These are phyloP conservation scores for Lochmaea capreae DNA, from an alignment of 2,888 invertebrate genomes.

Conservation along the genomic window DNA sequence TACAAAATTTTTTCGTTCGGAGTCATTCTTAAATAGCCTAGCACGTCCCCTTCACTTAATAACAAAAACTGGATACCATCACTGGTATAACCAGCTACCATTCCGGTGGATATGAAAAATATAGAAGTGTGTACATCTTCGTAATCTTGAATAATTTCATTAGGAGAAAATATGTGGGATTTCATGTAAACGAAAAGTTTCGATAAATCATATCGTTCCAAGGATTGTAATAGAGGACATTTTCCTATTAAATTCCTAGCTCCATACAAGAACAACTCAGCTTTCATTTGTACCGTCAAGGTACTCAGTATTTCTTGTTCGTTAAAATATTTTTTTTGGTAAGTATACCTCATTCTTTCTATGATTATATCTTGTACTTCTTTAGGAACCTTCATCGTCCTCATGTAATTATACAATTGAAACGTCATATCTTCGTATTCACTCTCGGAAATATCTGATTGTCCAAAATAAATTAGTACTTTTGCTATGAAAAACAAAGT, in stretches of 20 bases:
- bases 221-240: constrained; percentile 64
- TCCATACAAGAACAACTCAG: constrained; percentile 66
- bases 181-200: constrained; percentile 39
- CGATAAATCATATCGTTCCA: constrained; percentile 61
- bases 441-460: constrained; percentile 59
- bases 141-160: constrained; percentile 64
- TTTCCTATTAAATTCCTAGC: constrained; percentile 66
- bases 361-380: constrained; percentile 65
- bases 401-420: constrained; percentile 68
- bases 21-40: constrained; percentile 61
- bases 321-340: constrained; percentile 68
- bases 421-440: constrained; percentile 66
- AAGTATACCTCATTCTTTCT: constrained; percentile 68
- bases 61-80: constrained; percentile 68
- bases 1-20: not conserved
- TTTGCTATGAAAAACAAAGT: constrained; percentile 51
- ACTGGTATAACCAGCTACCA: constrained; percentile 64
- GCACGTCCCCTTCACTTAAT: constrained; percentile 68
- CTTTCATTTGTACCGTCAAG: constrained; percentile 59
- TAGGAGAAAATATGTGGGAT: constrained; percentile 29
- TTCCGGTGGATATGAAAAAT: constrained; percentile 68
- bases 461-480: constrained; percentile 54
- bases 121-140: constrained; percentile 64
- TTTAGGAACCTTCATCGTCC: constrained; percentile 67
- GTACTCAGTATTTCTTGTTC: constrained; percentile 60